Conservation (phyloP, 2,113 vertebrate genomes). For the Chaetodon auriga region DNA sequence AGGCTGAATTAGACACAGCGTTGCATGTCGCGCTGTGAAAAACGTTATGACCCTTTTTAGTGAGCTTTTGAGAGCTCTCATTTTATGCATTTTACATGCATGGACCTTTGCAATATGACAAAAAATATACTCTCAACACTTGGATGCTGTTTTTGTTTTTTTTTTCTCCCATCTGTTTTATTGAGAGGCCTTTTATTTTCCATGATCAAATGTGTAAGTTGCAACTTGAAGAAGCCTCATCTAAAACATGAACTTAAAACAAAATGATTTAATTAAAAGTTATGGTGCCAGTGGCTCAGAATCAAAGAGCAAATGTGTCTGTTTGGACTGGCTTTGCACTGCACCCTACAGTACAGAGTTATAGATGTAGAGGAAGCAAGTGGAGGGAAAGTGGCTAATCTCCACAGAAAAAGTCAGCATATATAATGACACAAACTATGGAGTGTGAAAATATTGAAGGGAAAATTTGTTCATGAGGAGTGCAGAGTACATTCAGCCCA, state of each 20-base stretch:
- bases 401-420: neutral
- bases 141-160: too few species aligned
- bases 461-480: neutral
- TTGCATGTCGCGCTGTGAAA: slow-evolving; percentile 13
- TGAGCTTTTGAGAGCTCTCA: neutral
- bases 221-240: neutral
- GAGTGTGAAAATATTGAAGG: neutral
- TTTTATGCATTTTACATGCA: neutral
- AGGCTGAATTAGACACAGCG: slow-evolving; percentile 24
- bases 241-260: too few species aligned
- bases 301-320: neutral
- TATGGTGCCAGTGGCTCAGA: neutral
- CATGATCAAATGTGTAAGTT: neutral
- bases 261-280: neutral
- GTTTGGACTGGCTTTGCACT: too few species aligned
- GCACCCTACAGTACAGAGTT: too few species aligned
- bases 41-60: slow-evolving; percentile 24
- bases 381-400: neutral
- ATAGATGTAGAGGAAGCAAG: neutral
- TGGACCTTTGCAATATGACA: neutral
- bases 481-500: neutral
- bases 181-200: neutral
- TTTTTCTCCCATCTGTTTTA: neutral
- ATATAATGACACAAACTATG: neutral
- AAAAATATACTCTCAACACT: neutral